Base-by-base conservation (phyloP, 2,797 vertebrate genomes). In the Hydrophis major region DNA sequence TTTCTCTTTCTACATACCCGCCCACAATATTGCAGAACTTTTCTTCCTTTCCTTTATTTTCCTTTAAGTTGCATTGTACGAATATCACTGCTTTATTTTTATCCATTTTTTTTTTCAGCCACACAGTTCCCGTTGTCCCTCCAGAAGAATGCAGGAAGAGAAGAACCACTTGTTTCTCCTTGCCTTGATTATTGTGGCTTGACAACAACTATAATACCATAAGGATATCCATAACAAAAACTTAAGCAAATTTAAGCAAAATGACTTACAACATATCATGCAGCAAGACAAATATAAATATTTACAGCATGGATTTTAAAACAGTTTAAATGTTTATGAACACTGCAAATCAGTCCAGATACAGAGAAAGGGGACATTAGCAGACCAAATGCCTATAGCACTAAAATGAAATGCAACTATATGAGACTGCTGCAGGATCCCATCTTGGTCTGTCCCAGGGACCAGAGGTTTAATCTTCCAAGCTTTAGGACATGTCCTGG, bases 381-480 rank as follows among this genome's bases (percentile, higher is more conserved):
- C 5, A 78, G 18, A 47, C 20, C 37, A 83, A 83, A 47, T 47
- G 2, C 8, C 37, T 83, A 83, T 8, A 83, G 74, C 14, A 18
- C 2, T 37, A 74, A 74, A 74, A 74, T 32, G 14, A 74, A 63
- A 74, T n/a, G 66, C 66, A 74, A 69, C 16, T 69, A 69, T 32
- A 32, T 1, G 13, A 50, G 50, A 50, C 5, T 16, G n/a, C 32
- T 32, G 2, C n/a, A 69, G 5, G 14, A 74, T 74, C 66, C 66
- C 37, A 74, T 18, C n/a, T 37, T 11, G 61, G 27, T 74, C 0
- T 1, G 6, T 74, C 16, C 6, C n/a, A 0, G 0, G 66, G 16
- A 74, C 16, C 66, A 74, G n/a, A 37, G 14, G n/a, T 74, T 32
- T 74, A 74, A 14, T 74, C n/a, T 74, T 37, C 4, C 6, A 37